A percentile compares a stretch with the other conserved stretches of the same genome.
These are phyloP conservation scores for Venusia cambrica DNA, from an alignment of 2,888 invertebrate species.

Conservation along the genomic window DNA sequence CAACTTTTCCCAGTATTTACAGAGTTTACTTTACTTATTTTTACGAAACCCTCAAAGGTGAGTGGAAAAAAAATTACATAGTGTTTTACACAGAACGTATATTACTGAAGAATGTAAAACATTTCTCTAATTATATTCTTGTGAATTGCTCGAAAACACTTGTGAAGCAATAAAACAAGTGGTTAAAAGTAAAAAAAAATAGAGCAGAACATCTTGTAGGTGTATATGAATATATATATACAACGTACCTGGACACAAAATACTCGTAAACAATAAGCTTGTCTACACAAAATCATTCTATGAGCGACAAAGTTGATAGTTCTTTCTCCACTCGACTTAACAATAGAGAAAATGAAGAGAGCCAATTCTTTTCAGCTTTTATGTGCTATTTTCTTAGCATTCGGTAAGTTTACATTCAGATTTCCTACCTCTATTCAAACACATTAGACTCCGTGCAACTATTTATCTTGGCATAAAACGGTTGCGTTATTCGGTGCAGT, in stretches of 20 bases:
- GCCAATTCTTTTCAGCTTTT: conserved; percentile 74
- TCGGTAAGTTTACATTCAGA: conserved; percentile 71
- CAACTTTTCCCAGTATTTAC: conserved; percentile 39
- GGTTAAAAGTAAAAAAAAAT: conserved; percentile 57
- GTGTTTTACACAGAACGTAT: conserved; percentile 27
- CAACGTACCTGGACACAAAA: conserved; percentile 74
- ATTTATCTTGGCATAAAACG: conserved; percentile 66
- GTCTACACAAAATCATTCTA: conserved; percentile 72
- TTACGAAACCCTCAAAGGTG: conserved; percentile 29
- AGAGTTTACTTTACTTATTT: conserved; percentile 40
- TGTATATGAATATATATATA: conserved; percentile 62
- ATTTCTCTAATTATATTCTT: conserved; percentile 41
- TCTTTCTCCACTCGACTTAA: conserved; percentile 73
- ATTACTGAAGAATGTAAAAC: conserved; percentile 27
- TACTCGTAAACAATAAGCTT: conserved; percentile 73
- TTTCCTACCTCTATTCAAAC: conserved; percentile 56
- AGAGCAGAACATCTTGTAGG: conserved; percentile 65
- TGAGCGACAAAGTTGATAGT: conserved; percentile 73
- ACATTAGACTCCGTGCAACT: conserved; percentile 64
- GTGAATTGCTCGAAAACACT: conserved; percentile 46
- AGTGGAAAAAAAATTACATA: conserved; percentile 26
- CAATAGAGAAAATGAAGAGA: conserved; percentile 77
- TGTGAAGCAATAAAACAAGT: conserved; percentile 46
- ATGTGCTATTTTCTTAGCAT: conserved; percentile 64
- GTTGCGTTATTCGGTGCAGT: conserved; percentile 52